These are phyloP conservation scores for Amphiprion ocellaris DNA, from an alignment of 2,113 vertebrate genomes.

Conservation along the genomic window DNA sequence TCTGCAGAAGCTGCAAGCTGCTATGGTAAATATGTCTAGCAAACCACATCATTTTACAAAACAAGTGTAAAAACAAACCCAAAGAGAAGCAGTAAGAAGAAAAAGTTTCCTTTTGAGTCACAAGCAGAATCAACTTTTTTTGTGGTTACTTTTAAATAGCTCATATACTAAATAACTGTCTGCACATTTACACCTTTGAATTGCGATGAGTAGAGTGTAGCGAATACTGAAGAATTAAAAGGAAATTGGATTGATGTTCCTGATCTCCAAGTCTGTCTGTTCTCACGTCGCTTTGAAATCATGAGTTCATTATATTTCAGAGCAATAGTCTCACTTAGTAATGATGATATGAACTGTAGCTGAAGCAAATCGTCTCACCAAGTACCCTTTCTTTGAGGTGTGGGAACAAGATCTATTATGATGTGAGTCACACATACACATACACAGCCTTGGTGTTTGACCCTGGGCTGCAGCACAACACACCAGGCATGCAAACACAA, in stretches of 20 bases:
- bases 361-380: neutral
- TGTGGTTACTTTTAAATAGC: neutral
- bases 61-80: too few relatives aligned
- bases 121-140: neutral
- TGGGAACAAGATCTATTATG: neutral
- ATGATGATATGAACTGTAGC: neutral
- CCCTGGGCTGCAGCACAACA: neutral
- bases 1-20: neutral
- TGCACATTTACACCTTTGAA: neutral
- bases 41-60: too few relatives aligned
- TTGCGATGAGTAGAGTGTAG: neutral
- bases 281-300: neutral
- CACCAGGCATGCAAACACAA: neutral
- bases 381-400: neutral
- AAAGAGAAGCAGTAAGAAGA: too few relatives aligned
- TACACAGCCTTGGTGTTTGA: neutral
- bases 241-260: neutral
- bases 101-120: neutral
- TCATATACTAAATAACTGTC: neutral
- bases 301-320: neutral
- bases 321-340: neutral
- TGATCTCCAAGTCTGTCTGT: neutral
- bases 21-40: neutral
- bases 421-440: neutral
- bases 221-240: conserved; percentile 1